Percentiles rank a stretch among this genome's conserved stretches.
Conservation (phyloP, 2,113 vertebrate genomes). For the Collichthys lucidus region DNA sequence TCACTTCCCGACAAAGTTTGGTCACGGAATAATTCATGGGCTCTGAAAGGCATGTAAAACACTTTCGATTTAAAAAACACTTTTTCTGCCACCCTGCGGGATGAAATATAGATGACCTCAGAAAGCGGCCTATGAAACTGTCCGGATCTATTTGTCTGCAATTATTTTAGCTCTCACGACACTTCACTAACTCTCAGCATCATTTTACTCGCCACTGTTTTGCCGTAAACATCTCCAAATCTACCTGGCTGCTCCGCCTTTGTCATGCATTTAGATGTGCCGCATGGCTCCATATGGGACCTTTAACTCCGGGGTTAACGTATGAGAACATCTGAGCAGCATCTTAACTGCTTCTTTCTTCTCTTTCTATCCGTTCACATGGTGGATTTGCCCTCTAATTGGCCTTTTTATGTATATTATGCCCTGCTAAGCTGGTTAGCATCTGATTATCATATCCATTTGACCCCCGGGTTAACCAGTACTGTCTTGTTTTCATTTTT, state of each 20-base stretch:
- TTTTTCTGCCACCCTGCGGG: not conserved
- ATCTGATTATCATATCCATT: constrained; percentile 66
- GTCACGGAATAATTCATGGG: constrained; percentile 75
- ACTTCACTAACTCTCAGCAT: not conserved
- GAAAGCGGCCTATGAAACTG: constrained; percentile 22
- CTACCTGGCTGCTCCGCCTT: too few species aligned
- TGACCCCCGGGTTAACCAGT: constrained; percentile 59
- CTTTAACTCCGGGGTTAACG: not conserved
- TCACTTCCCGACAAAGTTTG: constrained; percentile 55
- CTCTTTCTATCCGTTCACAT: not conserved
- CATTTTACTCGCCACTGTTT: not conserved
- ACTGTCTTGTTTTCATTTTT: constrained; percentile 37
- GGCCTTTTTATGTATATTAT: constrained; percentile 55
- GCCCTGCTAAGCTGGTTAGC: constrained; percentile 49
- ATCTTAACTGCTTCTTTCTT: not conserved
- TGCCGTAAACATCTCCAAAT: too few species aligned
- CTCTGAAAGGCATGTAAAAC: constrained; percentile 70
- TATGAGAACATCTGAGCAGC: constrained; percentile 4
- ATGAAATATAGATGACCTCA: constrained; percentile 80
- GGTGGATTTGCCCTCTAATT: constrained; percentile 32
- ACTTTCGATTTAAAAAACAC: constrained; percentile 62
- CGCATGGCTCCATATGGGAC: not conserved
- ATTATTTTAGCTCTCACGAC: not conserved
- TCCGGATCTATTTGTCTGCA: constrained; percentile 22
- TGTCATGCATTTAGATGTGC: not conserved